phyloP scores from a whole-genome alignment of 1,140 invertebrate species.

The Zelostemma sp. region DNA sequence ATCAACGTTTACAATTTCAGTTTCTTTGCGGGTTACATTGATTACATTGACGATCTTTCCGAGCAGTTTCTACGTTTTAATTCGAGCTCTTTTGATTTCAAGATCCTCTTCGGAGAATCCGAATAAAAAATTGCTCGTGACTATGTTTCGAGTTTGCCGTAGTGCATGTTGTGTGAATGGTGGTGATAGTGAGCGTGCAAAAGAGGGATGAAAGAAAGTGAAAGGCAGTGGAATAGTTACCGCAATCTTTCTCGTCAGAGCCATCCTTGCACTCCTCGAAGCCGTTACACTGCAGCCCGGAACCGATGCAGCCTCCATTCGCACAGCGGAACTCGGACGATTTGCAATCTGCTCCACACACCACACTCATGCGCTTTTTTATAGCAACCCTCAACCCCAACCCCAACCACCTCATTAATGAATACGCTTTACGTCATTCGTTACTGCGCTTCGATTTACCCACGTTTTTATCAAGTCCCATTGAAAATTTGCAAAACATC shows the following conservation, averaged over 20 bases:
- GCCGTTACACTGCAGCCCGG: slow-evolving; percentile 76
- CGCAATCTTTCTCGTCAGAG: slow-evolving; percentile 80
- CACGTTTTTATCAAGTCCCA: too few relatives aligned
- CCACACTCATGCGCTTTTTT: slow-evolving; percentile 62
- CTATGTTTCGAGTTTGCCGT: slow-evolving; percentile 3
- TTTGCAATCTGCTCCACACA: slow-evolving; percentile 71
- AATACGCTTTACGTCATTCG: neutral
- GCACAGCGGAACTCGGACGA: slow-evolving; percentile 77
- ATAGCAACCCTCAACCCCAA: slow-evolving; percentile 31
- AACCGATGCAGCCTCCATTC: slow-evolving; percentile 76
- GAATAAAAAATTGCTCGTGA: too few relatives aligned
- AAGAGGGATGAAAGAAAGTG: slow-evolving; percentile 32
- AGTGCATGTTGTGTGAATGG: slow-evolving; percentile 10
- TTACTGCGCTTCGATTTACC: neutral
- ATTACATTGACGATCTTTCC: too few relatives aligned
- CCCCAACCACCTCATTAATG: slow-evolving; percentile 25
- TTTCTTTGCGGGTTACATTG: too few relatives aligned
- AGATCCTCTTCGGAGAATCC: too few relatives aligned
- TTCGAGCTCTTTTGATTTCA: too few relatives aligned
- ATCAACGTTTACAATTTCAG: too few relatives aligned
- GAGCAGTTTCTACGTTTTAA: too few relatives aligned
- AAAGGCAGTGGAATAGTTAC: slow-evolving; percentile 73
- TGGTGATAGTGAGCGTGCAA: slow-evolving; percentile 25
- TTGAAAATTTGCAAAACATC: too few relatives aligned
- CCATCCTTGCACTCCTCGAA: slow-evolving; percentile 78